phyloP scores from a whole-genome alignment of 2,888 invertebrate species.

The Megamerina dolium region DNA sequence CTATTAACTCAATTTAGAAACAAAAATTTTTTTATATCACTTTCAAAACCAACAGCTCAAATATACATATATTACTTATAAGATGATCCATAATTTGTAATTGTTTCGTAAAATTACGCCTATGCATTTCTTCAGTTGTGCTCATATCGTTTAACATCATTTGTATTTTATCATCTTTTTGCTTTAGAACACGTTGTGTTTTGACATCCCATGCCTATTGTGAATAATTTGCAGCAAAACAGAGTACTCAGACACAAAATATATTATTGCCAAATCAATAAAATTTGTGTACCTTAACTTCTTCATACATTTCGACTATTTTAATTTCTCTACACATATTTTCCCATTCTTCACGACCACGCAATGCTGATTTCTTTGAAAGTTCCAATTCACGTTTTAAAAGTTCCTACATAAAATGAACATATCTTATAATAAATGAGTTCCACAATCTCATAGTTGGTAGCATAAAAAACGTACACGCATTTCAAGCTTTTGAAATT shows the following conservation, averaged over 20 bases:
- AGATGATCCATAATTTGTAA: slow-evolving; percentile 38
- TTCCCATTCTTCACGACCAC: slow-evolving; percentile 34
- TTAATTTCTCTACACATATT: slow-evolving; percentile 33
- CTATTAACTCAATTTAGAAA: neutral
- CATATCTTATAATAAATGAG: too few relatives aligned
- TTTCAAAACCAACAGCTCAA: neutral
- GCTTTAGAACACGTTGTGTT: slow-evolving; percentile 22
- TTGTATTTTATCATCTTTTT: slow-evolving; percentile 36
- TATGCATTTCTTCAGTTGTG: slow-evolving; percentile 34
- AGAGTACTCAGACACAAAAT: too few relatives aligned
- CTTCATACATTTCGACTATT: slow-evolving; percentile 31
- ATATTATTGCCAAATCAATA: too few relatives aligned
- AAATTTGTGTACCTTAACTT: slow-evolving; percentile 29
- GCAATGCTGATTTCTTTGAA: slow-evolving; percentile 30
- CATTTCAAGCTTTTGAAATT: slow-evolving; percentile 27
- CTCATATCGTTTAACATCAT: slow-evolving; percentile 31
- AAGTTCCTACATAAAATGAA: slow-evolving; percentile 30
- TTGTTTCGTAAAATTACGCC: slow-evolving; percentile 28
- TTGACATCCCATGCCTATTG: slow-evolving; percentile 31
- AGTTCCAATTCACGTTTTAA: slow-evolving; percentile 35
- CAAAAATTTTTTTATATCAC: too few relatives aligned
- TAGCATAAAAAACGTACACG: slow-evolving; percentile 24
- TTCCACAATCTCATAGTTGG: neutral
- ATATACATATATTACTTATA: slow-evolving; percentile 17
- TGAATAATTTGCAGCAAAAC: too few relatives aligned